Evolutionary conservation across 1,140 invertebrate genomes (phyloP).

Genomic region (Intoshia linei): DNA sequence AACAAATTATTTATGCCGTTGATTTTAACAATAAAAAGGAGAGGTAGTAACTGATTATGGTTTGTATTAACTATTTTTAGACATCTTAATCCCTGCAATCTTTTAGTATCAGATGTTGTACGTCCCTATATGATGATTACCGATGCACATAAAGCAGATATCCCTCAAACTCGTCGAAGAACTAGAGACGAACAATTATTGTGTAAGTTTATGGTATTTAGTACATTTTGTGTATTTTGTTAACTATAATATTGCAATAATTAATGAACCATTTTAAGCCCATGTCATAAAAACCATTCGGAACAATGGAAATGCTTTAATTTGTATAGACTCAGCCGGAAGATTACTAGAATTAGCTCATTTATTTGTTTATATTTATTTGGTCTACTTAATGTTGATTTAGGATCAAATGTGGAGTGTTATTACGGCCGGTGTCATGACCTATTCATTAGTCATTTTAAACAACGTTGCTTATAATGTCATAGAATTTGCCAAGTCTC

Average conservation of each 20-base stretch:
- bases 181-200: slow-evolving; percentile 75
- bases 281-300: slow-evolving; percentile 59
- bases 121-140: slow-evolving; percentile 64
- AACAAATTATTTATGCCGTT: slow-evolving; percentile 90
- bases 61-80: slow-evolving; percentile 10
- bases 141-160: slow-evolving; percentile 71
- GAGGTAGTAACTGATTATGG: slow-evolving; percentile 19
- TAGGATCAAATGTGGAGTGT: slow-evolving; percentile 69
- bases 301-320: slow-evolving; percentile 63
- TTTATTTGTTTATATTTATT: slow-evolving; percentile 33
- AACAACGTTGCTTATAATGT: slow-evolving; percentile 94
- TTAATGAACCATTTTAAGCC: no score
- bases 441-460: slow-evolving; percentile 62
- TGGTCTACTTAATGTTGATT: slow-evolving; percentile 7
- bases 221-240: background rate
- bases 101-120: slow-evolving; percentile 28
- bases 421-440: slow-evolving; percentile 64
- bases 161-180: slow-evolving; percentile 50
- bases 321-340: slow-evolving; percentile 74
- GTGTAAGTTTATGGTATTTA: slow-evolving; percentile 29
- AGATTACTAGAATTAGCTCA: slow-evolving; percentile 65
- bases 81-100: slow-evolving; percentile 42
- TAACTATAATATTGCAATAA: no score
- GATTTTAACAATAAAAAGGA: slow-evolving; percentile 99
- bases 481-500: slow-evolving; percentile 87